phyloP scores from a whole-genome alignment of 2,113 vertebrate species.

The Ciconia stormi region DNA sequence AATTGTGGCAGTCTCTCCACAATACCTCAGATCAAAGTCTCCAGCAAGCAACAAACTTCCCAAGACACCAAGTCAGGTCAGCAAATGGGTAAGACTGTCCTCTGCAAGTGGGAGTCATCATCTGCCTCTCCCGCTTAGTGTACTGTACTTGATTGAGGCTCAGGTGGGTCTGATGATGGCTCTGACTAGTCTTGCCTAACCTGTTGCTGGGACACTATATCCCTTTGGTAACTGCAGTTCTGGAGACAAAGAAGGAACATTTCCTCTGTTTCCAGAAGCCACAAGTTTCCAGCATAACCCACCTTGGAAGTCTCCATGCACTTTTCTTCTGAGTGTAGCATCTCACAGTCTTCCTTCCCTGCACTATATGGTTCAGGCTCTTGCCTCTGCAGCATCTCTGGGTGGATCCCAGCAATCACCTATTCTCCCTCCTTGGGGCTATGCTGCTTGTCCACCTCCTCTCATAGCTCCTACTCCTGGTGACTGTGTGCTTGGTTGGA shows the following conservation, averaged over 20 bases:
- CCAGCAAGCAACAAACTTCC: not conserved
- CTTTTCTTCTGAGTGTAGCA: not conserved
- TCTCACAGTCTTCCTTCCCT: not conserved
- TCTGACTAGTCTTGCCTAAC: not conserved
- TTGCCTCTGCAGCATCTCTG: not conserved
- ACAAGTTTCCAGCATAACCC: not conserved
- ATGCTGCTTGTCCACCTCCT: not conserved
- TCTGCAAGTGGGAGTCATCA: not conserved
- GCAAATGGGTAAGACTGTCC: not conserved
- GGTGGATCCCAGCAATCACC: not conserved
- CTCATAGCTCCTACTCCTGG: not conserved
- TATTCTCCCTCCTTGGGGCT: not conserved
- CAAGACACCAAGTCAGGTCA: not conserved
- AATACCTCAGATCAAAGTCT: not conserved
- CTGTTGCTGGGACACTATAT: not conserved
- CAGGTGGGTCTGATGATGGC: not conserved
- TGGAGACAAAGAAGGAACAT: not conserved
- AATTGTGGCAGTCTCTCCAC: not conserved
- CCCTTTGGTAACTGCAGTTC: not conserved
- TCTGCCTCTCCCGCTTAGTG: not conserved
- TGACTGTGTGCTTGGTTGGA: not conserved
- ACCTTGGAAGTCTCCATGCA: not conserved
- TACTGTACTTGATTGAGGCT: not conserved
- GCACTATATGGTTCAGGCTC: not conserved
- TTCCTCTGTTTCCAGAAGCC: not conserved